phyloP scores from a whole-genome alignment of 2,888 invertebrate species.

The Epiblema foenella region DNA sequence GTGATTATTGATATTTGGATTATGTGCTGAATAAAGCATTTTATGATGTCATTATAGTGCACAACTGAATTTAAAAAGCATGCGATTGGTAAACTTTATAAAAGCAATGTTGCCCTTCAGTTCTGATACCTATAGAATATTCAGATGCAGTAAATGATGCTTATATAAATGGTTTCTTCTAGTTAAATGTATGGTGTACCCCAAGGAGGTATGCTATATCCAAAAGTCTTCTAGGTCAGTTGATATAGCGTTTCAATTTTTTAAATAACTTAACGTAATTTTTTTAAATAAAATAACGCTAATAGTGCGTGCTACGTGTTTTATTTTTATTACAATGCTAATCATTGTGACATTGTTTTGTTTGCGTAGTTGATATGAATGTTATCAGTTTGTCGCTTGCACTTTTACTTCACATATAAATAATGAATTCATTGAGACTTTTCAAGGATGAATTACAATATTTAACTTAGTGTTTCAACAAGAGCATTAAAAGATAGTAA shows the following conservation, averaged over 20 bases:
- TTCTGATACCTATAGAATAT: not conserved
- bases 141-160: not conserved
- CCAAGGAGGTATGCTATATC: not conserved
- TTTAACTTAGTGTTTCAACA: not conserved
- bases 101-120: not conserved
- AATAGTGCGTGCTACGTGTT: not conserved
- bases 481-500: not conserved
- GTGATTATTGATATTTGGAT: not conserved
- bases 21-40: not conserved
- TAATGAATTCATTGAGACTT: conserved; percentile 2
- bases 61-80: not conserved
- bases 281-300: no score
- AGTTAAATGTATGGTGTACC: not conserved
- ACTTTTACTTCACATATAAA: conserved; percentile 24
- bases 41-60: not conserved
- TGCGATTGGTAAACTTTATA: not conserved
- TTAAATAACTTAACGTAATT: not conserved
- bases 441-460: conserved; percentile 10
- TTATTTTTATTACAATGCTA: conserved; percentile 5
- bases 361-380: conserved; percentile 17
- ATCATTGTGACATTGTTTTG: conserved; percentile 12
- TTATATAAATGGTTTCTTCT: not conserved
- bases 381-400: conserved; percentile 27
- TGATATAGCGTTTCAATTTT: not conserved
- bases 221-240: not conserved